phyloP scores from a whole-genome alignment of 2,797 vertebrate genomes.

The Euphonia xanthogaster region DNA sequence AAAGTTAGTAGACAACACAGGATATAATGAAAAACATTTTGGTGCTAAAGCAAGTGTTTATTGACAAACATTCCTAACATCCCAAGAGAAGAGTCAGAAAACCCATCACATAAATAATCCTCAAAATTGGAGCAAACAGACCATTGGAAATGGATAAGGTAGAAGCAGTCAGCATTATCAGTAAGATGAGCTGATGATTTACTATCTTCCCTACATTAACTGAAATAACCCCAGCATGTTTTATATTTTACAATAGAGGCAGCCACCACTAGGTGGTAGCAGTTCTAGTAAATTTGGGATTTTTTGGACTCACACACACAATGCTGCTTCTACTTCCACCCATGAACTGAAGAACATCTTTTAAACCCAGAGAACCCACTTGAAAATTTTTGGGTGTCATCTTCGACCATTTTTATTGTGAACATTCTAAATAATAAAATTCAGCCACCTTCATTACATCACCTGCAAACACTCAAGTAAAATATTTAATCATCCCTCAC shows the following conservation, averaged over 20 bases:
- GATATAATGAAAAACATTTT: not conserved
- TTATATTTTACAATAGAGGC: not conserved
- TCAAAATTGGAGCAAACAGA: not conserved
- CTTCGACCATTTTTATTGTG: not conserved
- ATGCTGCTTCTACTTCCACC: not conserved
- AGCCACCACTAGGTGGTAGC: slow-evolving; percentile 64
- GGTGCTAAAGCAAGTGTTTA: not conserved
- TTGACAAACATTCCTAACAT: not conserved
- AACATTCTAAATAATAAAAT: not conserved
- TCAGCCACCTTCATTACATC: not conserved
- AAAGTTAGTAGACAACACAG: not conserved
- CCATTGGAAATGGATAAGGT: not conserved
- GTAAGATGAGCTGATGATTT: not conserved
- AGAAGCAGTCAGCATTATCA: not conserved
- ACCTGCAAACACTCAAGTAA: not conserved
- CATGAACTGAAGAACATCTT: not conserved
- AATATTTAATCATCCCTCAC: not conserved
- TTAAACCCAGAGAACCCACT: not conserved
- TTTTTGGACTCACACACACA: not conserved
- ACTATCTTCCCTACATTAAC: not conserved
- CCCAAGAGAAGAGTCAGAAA: not conserved
- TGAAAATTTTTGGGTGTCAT: not conserved
- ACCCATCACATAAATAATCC: not conserved
- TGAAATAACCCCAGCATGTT: not conserved
- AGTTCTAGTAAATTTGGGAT: not conserved